These are phyloP conservation scores for Malurus cyaneus DNA, from an alignment of 2,113 vertebrate genomes.

Conservation along the genomic window DNA sequence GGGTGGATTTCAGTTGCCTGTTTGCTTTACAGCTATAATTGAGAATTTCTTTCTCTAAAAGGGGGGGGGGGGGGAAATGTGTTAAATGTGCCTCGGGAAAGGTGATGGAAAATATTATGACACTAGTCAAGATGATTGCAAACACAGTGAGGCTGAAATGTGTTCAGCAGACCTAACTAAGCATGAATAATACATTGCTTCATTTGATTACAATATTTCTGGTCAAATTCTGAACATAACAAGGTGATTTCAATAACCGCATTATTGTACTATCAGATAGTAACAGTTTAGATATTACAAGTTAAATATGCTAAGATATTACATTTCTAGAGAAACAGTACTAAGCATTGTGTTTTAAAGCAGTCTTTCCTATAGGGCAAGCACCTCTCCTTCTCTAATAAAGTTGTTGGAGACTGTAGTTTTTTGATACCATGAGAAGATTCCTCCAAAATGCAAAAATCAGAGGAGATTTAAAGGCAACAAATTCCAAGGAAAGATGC, in stretches of 20 bases:
- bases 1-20: constrained; percentile 38
- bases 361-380: background rate
- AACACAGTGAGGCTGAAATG: constrained; percentile 54
- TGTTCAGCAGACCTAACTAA: constrained; percentile 53
- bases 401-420: background rate
- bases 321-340: background rate
- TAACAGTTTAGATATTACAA: background rate
- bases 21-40: constrained; percentile 61
- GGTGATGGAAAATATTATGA: constrained; percentile 75
- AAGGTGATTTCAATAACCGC: constrained; percentile 38
- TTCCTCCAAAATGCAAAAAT: background rate
- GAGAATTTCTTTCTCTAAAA: constrained; percentile 62
- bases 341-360: background rate
- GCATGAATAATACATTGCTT: constrained; percentile 42
- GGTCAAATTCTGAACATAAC: constrained; percentile 48
- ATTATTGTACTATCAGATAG: background rate
- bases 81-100: constrained; percentile 66
- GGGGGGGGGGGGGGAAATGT: constrained; percentile 22
- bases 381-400: background rate
- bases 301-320: background rate
- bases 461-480: background rate
- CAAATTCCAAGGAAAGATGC: background rate
- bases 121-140: constrained; percentile 71
- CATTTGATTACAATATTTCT: constrained; percentile 51
- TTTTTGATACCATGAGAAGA: background rate